phyloP scores from a whole-genome alignment of 2,888 invertebrate species.

The Sphecodes monilicornis region DNA sequence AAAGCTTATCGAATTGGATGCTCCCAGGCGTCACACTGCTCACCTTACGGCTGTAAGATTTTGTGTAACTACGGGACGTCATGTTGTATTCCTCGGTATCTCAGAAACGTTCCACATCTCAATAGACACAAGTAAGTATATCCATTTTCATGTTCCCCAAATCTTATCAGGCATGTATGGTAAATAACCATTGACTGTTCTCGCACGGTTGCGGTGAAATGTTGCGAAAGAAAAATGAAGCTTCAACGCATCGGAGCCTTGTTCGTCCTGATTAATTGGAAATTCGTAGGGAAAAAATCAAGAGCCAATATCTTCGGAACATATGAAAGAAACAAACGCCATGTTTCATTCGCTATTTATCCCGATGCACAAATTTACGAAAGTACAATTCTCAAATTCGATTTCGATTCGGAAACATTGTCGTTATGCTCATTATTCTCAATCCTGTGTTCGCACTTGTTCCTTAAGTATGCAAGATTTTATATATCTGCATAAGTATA shows the following conservation, averaged over 20 bases:
- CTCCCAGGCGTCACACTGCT: constrained; percentile 84
- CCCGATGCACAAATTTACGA: constrained; percentile 74
- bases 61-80: constrained; percentile 83
- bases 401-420: constrained; percentile 55
- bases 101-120: constrained; percentile 73
- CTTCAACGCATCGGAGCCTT: constrained; percentile 44
- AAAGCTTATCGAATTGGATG: constrained; percentile 88
- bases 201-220: constrained; percentile 51
- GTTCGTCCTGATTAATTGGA: constrained; percentile 35
- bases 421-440: constrained; percentile 44
- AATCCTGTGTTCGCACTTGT: constrained; percentile 53
- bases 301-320: constrained; percentile 74
- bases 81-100: constrained; percentile 73
- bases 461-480: constrained; percentile 53
- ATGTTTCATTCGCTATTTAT: constrained; percentile 79
- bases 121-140: constrained; percentile 70
- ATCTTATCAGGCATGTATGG: constrained; percentile 49
- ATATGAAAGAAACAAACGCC: constrained; percentile 82
- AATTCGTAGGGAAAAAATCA: constrained; percentile 54
- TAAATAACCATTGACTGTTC: constrained; percentile 51
- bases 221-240: constrained; percentile 31
- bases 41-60: constrained; percentile 83
- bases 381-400: constrained; percentile 60
- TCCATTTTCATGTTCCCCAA: constrained; percentile 69
- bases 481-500: constrained; percentile 65